Evolutionary conservation across 2,113 vertebrate species (phyloP).

Genomic region (Galbula dea): DNA sequence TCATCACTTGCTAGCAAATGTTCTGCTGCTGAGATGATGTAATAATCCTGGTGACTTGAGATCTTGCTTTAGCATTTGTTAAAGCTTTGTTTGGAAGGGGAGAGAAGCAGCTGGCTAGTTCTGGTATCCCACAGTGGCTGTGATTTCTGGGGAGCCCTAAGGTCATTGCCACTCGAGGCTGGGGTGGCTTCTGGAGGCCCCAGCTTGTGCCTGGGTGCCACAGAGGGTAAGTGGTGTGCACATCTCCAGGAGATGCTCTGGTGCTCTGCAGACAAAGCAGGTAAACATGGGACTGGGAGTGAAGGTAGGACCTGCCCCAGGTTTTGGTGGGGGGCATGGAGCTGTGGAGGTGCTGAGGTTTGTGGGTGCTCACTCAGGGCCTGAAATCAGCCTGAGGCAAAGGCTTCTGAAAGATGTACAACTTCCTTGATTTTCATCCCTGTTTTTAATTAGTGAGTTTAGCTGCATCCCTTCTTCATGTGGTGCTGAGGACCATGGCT

Average conservation of each 20-base stretch:
- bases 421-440: background rate
- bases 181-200: background rate
- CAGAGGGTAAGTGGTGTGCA: background rate
- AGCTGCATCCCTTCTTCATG: background rate
- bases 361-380: background rate
- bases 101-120: background rate
- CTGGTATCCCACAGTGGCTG: background rate
- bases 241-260: background rate
- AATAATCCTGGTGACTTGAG: background rate
- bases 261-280: background rate
- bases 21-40: background rate
- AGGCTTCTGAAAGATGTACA: background rate
- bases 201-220: too few species aligned
- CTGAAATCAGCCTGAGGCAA: background rate
- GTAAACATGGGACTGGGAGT: fast-evolving
- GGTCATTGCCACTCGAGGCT: background rate
- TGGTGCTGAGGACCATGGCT: background rate
- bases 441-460: background rate
- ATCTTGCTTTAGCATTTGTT: background rate
- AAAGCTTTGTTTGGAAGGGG: background rate
- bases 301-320: fast-evolving
- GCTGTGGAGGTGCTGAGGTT: background rate
- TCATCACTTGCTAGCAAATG: background rate
- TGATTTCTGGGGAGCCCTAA: fast-evolving
- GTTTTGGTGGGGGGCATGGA: too few species aligned